A percentile compares a stretch with the other conserved stretches of the same genome.
These are phyloP conservation scores for Adineta ricciae DNA, from an alignment of 2,888 invertebrate genomes.

Conservation along the genomic window DNA sequence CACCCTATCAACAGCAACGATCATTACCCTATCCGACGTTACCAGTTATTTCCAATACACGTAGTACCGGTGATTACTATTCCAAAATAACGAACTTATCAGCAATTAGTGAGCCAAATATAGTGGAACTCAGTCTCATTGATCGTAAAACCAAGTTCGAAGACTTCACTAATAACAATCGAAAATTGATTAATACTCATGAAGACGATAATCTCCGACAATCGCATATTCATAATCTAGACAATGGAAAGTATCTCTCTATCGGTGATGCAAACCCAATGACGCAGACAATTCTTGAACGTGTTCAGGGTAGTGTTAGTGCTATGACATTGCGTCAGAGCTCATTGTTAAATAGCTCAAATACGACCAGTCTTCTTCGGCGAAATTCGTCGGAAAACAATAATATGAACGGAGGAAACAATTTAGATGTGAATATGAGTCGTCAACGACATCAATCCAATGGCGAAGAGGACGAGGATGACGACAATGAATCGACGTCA, in stretches of 20 bases:
- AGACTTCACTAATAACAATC: not conserved
- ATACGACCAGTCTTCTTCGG: not conserved
- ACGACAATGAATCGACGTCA: constrained; percentile 21
- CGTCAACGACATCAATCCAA: not conserved
- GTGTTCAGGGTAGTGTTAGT: not conserved
- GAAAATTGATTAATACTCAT: not conserved
- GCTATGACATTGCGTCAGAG: not conserved
- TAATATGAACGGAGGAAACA: not conserved
- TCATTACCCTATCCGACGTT: not conserved
- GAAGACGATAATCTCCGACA: not conserved
- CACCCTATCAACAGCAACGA: not conserved
- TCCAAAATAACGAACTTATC: not conserved
- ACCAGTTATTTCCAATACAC: not conserved
- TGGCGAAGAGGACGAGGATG: not conserved
- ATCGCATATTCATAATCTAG: not conserved
- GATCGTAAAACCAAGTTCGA: not conserved
- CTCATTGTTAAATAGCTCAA: not conserved
- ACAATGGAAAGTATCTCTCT: not conserved
- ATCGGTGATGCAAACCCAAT: not conserved
- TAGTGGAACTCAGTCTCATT: not conserved
- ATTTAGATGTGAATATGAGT: not conserved
- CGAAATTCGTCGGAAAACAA: not conserved
- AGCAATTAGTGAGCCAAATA: not conserved
- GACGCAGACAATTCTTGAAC: not conserved
- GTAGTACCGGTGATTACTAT: not conserved